Percentiles rank a stretch among this genome's conserved stretches.
Evolutionary conservation across 2,797 vertebrate genomes (phyloP).

Genomic region (Ctenopoma multispine): DNA sequence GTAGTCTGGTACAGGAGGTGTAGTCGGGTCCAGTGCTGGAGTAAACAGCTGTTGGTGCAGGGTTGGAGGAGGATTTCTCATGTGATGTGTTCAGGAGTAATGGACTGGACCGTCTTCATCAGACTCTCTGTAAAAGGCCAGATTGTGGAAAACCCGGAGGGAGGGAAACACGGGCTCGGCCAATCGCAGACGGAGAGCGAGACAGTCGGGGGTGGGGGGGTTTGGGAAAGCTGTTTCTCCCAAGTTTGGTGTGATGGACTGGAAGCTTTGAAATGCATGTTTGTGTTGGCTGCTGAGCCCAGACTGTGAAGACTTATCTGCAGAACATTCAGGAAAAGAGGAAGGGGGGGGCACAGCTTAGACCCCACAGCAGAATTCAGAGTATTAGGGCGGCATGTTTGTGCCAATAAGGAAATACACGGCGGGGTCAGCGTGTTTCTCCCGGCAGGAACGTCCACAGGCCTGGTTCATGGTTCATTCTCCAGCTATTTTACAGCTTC

Average conservation of each 20-base stretch:
- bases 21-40: no score
- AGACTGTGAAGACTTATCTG: slow-evolving; percentile 72
- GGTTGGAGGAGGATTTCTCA: no score
- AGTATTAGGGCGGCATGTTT: slow-evolving; percentile 65
- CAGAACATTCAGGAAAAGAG: slow-evolving; percentile 66
- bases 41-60: no score
- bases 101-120: slow-evolving; percentile 59
- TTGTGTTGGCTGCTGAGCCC: slow-evolving; percentile 81
- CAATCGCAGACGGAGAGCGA: slow-evolving; percentile 39
- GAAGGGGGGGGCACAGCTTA: slow-evolving; percentile 13
- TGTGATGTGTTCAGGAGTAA: no score
- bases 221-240: slow-evolving; percentile 82
- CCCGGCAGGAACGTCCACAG: slow-evolving; percentile 69
- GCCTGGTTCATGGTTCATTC: slow-evolving; percentile 52
- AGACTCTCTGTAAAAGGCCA: slow-evolving; percentile 79
- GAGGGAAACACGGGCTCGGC: slow-evolving; percentile 59
- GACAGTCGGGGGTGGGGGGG: slow-evolving; percentile 45
- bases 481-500: not conserved
- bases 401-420: slow-evolving; percentile 71
- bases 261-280: slow-evolving; percentile 81
- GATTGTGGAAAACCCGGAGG: slow-evolving; percentile 67
- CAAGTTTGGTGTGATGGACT: slow-evolving; percentile 89
- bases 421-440: slow-evolving; percentile 48
- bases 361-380: slow-evolving; percentile 63
- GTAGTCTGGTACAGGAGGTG: no score